Evolutionary conservation across 2,113 vertebrate species (phyloP).

Genomic region (Crotalus horridus): DNA sequence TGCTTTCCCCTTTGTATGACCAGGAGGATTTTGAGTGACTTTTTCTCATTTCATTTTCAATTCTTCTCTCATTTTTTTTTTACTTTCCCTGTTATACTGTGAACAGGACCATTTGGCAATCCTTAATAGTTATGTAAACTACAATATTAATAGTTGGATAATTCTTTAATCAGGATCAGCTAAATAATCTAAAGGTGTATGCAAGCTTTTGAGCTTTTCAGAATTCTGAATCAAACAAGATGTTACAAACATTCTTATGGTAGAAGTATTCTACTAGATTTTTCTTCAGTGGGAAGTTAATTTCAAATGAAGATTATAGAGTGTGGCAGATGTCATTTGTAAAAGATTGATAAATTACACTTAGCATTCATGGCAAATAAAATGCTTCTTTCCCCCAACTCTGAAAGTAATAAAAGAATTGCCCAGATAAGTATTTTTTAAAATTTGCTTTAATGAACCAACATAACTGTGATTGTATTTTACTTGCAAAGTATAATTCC

Average conservation of each 20-base stretch:
- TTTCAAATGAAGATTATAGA: not conserved
- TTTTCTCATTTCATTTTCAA: slow-evolving; percentile 6
- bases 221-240: not conserved
- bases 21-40: fast-evolving
- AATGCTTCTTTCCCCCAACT: not conserved
- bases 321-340: not conserved
- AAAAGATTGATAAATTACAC: not conserved
- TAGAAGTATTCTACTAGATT: not conserved
- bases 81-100: not conserved
- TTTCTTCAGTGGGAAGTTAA: not conserved
- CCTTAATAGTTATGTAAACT: not conserved
- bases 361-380: not conserved
- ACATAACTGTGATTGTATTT: not conserved
- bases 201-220: not conserved
- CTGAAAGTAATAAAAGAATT: not conserved
- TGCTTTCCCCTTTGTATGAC: not conserved
- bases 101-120: not conserved
- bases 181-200: not conserved
- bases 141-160: not conserved
- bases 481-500: not conserved
- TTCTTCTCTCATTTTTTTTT: not conserved
- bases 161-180: not conserved
- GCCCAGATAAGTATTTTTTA: not conserved
- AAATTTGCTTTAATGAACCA: not conserved
- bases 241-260: not conserved